Evolutionary conservation across 2,888 invertebrate species (phyloP), one percentile per base, ranked within the genome.

Genomic region (Cheiracanthium punctorium): DNA sequence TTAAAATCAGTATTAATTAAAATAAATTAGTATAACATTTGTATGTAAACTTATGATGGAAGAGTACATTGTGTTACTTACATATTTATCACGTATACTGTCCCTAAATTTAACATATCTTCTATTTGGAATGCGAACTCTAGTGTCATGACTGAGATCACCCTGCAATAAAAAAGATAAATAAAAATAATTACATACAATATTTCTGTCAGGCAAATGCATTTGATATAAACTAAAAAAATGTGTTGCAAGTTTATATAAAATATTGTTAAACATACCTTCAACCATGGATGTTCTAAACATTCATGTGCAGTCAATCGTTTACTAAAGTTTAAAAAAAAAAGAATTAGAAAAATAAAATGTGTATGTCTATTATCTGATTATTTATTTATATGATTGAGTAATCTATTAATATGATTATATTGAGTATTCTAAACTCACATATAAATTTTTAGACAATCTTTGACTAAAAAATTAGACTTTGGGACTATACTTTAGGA

Each of bases 261-360:
- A 74, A 12, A 28, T 37, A 4, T 20, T 8, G 17, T 30, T 30
- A 32, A 32, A 7, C 29, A 69, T 90, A 92, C 90, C 79, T 96
- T 95, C 90, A 99, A 93, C 99, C 99, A 99, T 58, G 96, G 93
- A 93, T 99, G 99, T 82, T 97, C 93, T 48, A 99, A 92, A 91
- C 98, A 98, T 93, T 99, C 99, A 93, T 99, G 98, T 0, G 98
- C 98, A 0, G 98, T 99, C 96, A 99, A 95, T 91, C 99, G 96
- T 92, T 98, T 97, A 1, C 88, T 88, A 67, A 14, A 79, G 70
- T 0, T 72, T 29, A 69, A 20, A 37, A 37, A 37, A 37, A 37
- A 37, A 37, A 37, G 10, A 37, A 37, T n/a, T n/a, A 69, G n/a
- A 69, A 37, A n/a, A 33, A 69, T 33, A 69, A 64, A 14, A 64